Evolutionary conservation across 37 sponge, comb jelly and placozoan genomes (phyloP).

Genomic region (Beroe forskalii): DNA sequence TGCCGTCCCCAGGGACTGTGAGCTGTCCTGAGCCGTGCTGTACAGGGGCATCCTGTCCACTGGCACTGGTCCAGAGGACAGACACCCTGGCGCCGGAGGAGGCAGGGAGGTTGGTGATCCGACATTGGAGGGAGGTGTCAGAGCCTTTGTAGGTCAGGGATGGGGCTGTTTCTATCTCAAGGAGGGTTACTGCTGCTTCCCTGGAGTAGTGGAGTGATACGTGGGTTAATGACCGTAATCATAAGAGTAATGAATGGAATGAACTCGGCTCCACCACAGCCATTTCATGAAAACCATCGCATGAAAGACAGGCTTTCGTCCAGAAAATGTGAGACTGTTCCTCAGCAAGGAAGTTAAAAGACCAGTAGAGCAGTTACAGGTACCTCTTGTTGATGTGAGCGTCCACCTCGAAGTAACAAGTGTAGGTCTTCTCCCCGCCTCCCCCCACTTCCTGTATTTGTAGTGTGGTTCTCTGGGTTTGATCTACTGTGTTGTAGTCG

Average conservation of each 20-base stretch:
- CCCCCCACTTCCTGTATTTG: neutral
- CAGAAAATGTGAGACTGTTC: no score
- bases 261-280: no score
- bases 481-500: neutral
- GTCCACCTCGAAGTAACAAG: neutral
- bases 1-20: neutral
- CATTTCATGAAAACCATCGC: no score
- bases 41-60: neutral
- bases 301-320: no score
- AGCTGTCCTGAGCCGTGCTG: neutral
- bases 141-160: constrained; percentile 9
- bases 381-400: neutral
- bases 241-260: no score
- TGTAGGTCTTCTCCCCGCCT: neutral
- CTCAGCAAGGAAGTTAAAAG: no score
- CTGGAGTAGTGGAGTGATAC: no score
- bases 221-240: no score
- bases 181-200: neutral
- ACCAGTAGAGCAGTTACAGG: neutral
- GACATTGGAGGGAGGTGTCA: constrained; percentile 4
- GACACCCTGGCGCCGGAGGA: neutral
- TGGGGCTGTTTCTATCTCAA: neutral
- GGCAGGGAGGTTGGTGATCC: neutral
- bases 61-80: neutral
- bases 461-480: neutral